phyloP scores from a whole-genome alignment of 2,113 vertebrate species.

The Ammodytes dubius region DNA sequence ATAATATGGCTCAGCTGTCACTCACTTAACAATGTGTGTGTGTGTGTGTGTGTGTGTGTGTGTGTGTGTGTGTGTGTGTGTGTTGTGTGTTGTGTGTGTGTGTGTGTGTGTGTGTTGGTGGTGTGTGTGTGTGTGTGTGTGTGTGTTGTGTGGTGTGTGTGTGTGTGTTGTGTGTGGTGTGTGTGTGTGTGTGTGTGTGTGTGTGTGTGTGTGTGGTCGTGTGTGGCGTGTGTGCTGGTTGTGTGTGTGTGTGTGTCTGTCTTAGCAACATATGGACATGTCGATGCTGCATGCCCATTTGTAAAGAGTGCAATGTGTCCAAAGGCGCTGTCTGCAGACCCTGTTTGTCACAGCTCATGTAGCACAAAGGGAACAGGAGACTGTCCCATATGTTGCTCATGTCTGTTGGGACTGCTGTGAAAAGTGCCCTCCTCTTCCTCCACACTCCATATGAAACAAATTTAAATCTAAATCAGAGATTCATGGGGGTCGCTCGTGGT shows the following conservation, averaged over 20 bases:
- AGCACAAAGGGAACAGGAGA: constrained; percentile 57
- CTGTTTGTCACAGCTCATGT: constrained; percentile 63
- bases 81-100: neutral
- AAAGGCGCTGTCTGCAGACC: constrained; percentile 32
- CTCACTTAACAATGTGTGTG: neutral
- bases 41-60: constrained; percentile 42
- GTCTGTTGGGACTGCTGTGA: constrained; percentile 26
- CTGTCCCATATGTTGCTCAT: constrained; percentile 39
- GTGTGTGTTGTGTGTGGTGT: constrained; percentile 26
- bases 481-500: too few species aligned
- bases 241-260: neutral
- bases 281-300: constrained; percentile 38
- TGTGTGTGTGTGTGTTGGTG: too few species aligned
- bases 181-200: constrained; percentile 37
- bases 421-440: neutral
- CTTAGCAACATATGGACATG: constrained; percentile 39
- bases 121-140: constrained; percentile 3
- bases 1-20: constrained; percentile 7
- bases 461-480: neutral
- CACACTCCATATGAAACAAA: neutral
- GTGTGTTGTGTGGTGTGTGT: constrained; percentile 26
- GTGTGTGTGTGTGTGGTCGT: constrained; percentile 8
- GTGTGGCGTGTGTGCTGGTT: too few species aligned
- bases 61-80: constrained; percentile 15
- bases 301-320: constrained; percentile 33